Evolutionary conservation across 1,140 invertebrate genomes (phyloP).

Genomic region (Orius insidiosus): DNA sequence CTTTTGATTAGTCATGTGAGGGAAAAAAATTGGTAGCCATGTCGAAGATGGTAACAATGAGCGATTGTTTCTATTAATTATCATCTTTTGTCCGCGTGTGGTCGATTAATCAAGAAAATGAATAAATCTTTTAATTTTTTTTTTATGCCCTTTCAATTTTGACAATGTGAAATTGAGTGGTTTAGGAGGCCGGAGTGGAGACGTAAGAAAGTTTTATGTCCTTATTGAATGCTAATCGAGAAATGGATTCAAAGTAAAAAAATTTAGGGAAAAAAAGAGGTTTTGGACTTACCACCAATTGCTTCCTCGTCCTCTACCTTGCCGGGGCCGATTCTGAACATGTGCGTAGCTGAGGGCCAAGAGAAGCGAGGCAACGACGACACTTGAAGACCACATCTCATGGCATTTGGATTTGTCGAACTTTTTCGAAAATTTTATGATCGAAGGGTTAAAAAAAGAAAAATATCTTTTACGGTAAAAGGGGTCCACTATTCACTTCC

Average conservation of each 20-base stretch:
- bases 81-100: conserved; percentile 7
- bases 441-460: no score
- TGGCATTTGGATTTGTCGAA: no score
- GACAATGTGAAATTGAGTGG: no score
- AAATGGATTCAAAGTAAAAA: background rate
- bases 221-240: conserved; percentile 19
- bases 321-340: conserved; percentile 12
- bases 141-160: no score
- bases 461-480: no score
- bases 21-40: no score
- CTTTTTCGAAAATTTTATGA: no score
- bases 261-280: no score
- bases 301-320: conserved; percentile 23
- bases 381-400: conserved; percentile 17
- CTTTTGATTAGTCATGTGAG: no score
- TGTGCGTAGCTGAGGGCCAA: conserved; percentile 16
- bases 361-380: conserved; percentile 15
- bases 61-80: conserved; percentile 4
- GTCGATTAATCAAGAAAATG: conserved; percentile 7
- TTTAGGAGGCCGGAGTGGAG: no score
- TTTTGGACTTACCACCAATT: conserved; percentile 26
- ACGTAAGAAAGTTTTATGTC: conserved; percentile 13
- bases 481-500: no score
- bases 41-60: conserved; percentile 2
- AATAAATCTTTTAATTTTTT: background rate